Base-by-base conservation (phyloP, 2,113 vertebrate genomes). In the Campylomormyrus numenius region DNA sequence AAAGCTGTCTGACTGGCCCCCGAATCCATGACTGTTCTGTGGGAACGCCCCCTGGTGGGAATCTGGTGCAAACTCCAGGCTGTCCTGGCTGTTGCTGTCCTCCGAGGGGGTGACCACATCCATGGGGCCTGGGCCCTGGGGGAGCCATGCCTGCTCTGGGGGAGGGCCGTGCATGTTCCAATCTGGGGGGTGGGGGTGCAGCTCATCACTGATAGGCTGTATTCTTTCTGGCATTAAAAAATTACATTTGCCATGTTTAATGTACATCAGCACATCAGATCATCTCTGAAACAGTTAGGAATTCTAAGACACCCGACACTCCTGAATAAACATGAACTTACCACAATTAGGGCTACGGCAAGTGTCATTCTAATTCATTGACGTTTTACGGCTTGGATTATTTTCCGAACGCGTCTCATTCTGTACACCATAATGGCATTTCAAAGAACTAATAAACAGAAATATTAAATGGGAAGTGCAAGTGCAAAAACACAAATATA, bases 51-150 rank as follows among this genome's bases (percentile, higher is more conserved):
- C 93, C 46, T 97, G 98, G 95, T 97, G 98, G 95, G 97, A 96
- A 92, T 99, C 98, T 93, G 97, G 94, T 93, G 96, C 94, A 97
- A 99, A 99, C 91, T 99, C 98, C 92, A 96, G 95, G 96, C 98
- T 99, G 96, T 99, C 98, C 95, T 99, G 98, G 96, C 98, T 99
- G 96, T 98, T 99, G 96, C 97, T 98, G 96, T 99, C 98, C 96
- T 99, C 98, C 0, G 97, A 98, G 4, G 97, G 97, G 96, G 97
- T 97, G 93, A 98, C 98, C 91, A 98, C 96, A 94, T 99, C 98
- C 98, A 99, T 98, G 93, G 98, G 98, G 88, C 96, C 97, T 89
- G 97, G 96, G 49, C 97, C 96, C 92, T 98, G 97, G 93, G 98
- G 95, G 93, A 99, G 98, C 98, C 98, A 99, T 91, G 97, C 94